Evolutionary conservation across 2,113 vertebrate genomes (phyloP).

Genomic region (Rhinolophus ferrumequinum): DNA sequence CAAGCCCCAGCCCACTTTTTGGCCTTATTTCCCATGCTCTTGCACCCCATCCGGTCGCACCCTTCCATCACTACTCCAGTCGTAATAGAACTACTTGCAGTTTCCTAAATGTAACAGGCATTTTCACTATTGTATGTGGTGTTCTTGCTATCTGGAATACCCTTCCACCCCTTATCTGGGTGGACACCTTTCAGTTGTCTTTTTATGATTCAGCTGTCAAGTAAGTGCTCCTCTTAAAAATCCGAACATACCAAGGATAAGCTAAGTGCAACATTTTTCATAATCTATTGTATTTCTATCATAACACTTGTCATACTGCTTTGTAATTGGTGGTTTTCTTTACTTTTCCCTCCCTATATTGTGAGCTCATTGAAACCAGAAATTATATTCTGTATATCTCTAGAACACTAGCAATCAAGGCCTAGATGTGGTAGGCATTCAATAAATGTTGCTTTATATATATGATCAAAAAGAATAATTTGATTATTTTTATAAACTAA

Average conservation of each 20-base stretch:
- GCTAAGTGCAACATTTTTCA: neutral
- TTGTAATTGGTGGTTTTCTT: neutral
- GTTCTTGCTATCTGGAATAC: neutral
- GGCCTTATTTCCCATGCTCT: neutral
- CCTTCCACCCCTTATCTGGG: neutral
- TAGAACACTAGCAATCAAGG: neutral
- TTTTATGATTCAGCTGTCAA: neutral
- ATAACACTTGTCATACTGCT: neutral
- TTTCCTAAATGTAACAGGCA: neutral
- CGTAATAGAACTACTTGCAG: neutral
- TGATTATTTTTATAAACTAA: constrained; percentile 17
- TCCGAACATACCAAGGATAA: neutral
- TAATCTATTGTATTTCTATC: neutral
- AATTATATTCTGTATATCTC: neutral
- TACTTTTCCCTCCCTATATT: neutral
- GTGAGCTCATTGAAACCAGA: neutral
- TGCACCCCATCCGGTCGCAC: neutral
- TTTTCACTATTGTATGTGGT: neutral
- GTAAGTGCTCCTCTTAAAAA: neutral
- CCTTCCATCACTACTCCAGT: neutral
- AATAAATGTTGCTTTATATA: constrained; percentile 10
- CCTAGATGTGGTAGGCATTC: neutral
- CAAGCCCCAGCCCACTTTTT: neutral
- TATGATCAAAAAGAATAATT: neutral
- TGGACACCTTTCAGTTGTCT: neutral